Conservation (phyloP, 2,888 invertebrate genomes). For the Volucella bombylans region DNA sequence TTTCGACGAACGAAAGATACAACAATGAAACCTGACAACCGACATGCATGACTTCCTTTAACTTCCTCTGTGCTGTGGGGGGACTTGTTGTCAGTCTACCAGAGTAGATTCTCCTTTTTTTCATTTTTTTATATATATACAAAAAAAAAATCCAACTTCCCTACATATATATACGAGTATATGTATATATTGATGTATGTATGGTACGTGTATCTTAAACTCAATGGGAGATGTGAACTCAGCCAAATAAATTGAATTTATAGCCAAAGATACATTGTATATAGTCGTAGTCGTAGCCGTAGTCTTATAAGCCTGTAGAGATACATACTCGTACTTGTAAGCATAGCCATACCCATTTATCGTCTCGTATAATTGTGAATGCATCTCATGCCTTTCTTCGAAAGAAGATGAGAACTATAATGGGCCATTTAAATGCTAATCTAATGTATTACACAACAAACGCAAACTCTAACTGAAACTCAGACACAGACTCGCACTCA, state of each 20-base stretch:
- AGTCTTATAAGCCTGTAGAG: slow-evolving; percentile 8
- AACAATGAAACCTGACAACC: slow-evolving; percentile 72
- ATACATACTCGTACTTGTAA: slow-evolving; percentile 11
- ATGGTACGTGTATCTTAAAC: not conserved
- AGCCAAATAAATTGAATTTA: slow-evolving; percentile 60
- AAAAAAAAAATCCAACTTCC: too few relatives aligned
- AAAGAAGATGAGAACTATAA: slow-evolving; percentile 48
- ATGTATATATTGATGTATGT: not conserved
- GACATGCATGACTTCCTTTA: slow-evolving; percentile 70
- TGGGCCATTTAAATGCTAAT: slow-evolving; percentile 65
- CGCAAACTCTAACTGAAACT: not conserved
- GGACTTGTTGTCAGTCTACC: slow-evolving; percentile 24
- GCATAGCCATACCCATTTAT: slow-evolving; percentile 21
- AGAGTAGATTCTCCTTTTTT: slow-evolving; percentile 41
- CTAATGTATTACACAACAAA: slow-evolving; percentile 28
- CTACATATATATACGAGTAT: not conserved
- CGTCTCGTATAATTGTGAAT: slow-evolving; percentile 44
- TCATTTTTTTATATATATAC: not conserved
- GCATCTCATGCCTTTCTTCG: slow-evolving; percentile 53
- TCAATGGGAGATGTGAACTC: slow-evolving; percentile 46
- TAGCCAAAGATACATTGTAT: slow-evolving; percentile 29
- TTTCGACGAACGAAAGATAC: slow-evolving; percentile 25
- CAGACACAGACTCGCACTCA: not conserved
- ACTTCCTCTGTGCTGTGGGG: slow-evolving; percentile 62
- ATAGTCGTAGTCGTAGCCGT: not conserved